phyloP scores from a whole-genome alignment of 2,888 invertebrate species.

The Drosophila kambysellisi region DNA sequence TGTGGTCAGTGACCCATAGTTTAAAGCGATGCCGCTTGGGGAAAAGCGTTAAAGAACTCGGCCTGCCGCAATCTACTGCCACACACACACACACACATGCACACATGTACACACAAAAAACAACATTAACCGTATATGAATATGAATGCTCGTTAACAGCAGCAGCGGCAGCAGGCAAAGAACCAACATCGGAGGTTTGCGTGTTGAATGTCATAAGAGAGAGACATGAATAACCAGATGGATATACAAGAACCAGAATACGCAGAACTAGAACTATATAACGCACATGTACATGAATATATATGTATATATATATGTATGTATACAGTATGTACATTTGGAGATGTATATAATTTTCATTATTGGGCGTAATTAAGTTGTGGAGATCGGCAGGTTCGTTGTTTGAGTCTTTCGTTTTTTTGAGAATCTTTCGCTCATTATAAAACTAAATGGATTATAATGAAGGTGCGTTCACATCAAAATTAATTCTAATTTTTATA shows the following conservation, averaged over 20 bases:
- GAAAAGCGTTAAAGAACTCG: conserved; percentile 35
- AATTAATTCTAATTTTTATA: conserved; percentile 43
- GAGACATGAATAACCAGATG: conserved; percentile 19
- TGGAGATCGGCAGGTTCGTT: conserved; percentile 60
- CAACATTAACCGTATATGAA: conserved; percentile 68
- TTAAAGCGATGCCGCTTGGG: conserved; percentile 35
- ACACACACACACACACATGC: conserved; percentile 1
- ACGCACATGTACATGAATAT: conserved; percentile 35
- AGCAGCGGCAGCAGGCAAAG: conserved; percentile 1
- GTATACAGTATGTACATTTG: neutral
- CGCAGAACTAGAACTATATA: conserved; percentile 37
- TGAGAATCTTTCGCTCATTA: conserved; percentile 33
- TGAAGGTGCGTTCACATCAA: conserved; percentile 52
- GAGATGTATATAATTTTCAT: conserved; percentile 41
- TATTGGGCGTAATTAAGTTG: conserved; percentile 62
- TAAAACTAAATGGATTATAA: conserved; percentile 41
- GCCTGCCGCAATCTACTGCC: conserved; percentile 60
- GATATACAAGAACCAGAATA: conserved; percentile 5
- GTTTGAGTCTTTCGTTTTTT: conserved; percentile 62
- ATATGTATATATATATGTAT: neutral
- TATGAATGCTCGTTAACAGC: conserved; percentile 69
- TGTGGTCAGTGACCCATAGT: conserved; percentile 78
- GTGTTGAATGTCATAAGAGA: conserved; percentile 61
- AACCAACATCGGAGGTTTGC: conserved; percentile 36
- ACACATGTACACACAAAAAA: conserved; percentile 36